A percentile compares a stretch with the other conserved stretches of the same genome.
phyloP scores from a whole-genome alignment of 2,888 invertebrate species.

The Cerastoderma edule region DNA sequence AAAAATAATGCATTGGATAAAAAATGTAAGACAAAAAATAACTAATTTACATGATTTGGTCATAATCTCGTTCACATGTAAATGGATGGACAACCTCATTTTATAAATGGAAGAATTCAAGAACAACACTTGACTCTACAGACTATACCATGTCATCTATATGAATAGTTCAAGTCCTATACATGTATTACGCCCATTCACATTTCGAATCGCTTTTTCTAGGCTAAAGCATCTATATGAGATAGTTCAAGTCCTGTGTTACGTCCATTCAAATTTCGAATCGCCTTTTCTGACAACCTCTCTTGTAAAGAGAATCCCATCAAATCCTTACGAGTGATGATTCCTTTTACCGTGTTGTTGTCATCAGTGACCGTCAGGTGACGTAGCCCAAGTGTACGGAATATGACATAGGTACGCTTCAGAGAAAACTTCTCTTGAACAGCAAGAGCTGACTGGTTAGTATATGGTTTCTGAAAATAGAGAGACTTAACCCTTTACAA shows the following conservation, averaged over 20 bases:
- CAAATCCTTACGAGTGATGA: constrained; percentile 84
- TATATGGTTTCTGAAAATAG: constrained; percentile 80
- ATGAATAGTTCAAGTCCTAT: no score
- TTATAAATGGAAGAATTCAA: no score
- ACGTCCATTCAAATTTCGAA: constrained; percentile 23
- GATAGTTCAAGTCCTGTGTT: constrained; percentile 39
- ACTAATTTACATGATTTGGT: no score
- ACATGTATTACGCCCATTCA: no score
- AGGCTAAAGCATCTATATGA: constrained; percentile 12
- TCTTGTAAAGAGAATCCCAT: constrained; percentile 84
- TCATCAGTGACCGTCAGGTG: constrained; percentile 83
- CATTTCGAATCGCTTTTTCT: no score
- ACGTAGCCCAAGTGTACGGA: constrained; percentile 84
- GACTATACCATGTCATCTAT: no score
- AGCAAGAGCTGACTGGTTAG: constrained; percentile 83
- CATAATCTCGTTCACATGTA: no score
- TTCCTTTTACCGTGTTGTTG: constrained; percentile 82
- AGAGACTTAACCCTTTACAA: background rate
- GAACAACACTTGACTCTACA: no score
- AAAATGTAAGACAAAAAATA: no score
- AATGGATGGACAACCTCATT: no score
- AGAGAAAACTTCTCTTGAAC: constrained; percentile 83
- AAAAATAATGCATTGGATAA: no score
- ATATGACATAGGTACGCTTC: constrained; percentile 83
- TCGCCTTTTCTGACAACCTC: constrained; percentile 69